Base-by-base conservation (phyloP, 2,797 vertebrate genomes). In the Falco naumanni region DNA sequence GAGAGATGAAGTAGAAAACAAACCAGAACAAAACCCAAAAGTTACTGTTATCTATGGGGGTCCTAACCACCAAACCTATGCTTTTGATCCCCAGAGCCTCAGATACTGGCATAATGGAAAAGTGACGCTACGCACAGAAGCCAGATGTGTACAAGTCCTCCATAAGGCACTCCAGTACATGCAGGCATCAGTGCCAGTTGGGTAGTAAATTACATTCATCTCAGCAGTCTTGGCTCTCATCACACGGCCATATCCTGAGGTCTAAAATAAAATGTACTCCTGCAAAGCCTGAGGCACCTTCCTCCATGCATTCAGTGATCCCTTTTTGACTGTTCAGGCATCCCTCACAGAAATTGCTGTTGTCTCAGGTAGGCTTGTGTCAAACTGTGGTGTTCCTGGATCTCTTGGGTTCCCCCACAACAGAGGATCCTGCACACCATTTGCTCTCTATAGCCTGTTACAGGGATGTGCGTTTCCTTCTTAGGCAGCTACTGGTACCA, bases 271-370 rank as follows among this genome's bases (percentile, higher is more conserved):
- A 22, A 51, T 2, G 16, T 28, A 33, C 8, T n/a, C 17, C 21
- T 70, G 14, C 26, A 87, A 65, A 74, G 16, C 59, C 69, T 34
- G 25, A 51, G 28, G 20, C 10, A 41, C 18, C 68, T 65, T 84
- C 3, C 21, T 50, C 34, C 0, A 0, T 22, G 26, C 29, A 50
- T 39, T 84, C 54, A 61, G 20, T 60, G 89, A 69, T 53, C 6
- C 3, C 21, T 54, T 53, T 54, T 34, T 76, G 39, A 10, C 48
- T n/a, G 12, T 37, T 63, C 12, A 25, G 5, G 13, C 6, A 9
- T 59, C 34, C 48, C 22, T 77, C 60, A 24, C 19, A 82, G 34
- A 45, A 65, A 34, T 21, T 53, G 8, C 15, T 41, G 28, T 5
- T 54, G 11, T 56, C 33, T 56, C 24, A 29, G 28, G 28, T 54